Evolutionary conservation across 2,113 vertebrate species (phyloP), one percentile per base, ranked within the genome.

Genomic region (Cinclus cinclus): DNA sequence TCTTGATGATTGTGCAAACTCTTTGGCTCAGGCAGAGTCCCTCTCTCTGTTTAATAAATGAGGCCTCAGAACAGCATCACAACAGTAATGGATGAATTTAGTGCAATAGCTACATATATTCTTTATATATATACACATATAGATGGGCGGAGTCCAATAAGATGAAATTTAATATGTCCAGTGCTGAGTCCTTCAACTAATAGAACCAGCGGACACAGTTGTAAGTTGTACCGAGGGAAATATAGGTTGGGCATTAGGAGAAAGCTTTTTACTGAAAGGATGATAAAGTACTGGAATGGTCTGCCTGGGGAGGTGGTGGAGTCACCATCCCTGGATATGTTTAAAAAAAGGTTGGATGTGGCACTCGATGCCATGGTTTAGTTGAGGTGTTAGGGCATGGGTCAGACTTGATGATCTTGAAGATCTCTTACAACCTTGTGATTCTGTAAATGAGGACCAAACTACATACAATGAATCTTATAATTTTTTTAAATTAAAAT

Each of bases 151-250:
- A 50, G 4, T 33, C 35, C 11, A 62, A 21, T 12, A 49, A 3
- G 22, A 50, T 41, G 28, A 33, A 7, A 3, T 62, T 39, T 39
- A 60, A 6, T 33, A 15, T 31, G 7, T 60, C n/a, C 27, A 25
- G n/a, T 24, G 12, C 28, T 0, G 4, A 49, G 44, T 49, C 3
- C 16, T 60, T n/a, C 21, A 62, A 9, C 22, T 25, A 22, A 31
- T 15, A 24, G 44, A 62, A 49, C 2, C 1, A 62, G 15, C 15
- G 10, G 44, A 7, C 21, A 39, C 16, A 50, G 35, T 4, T 13
- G 15, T 0, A 33, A 25, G 13, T 7, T 50, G 28, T 0, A 1
- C 13, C 74, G 41, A 62, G 35, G 8, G 13, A 41, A 50, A 50
- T 41, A 62, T 1, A 21, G 10, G 46, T 4, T 12, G 22, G 7